Conservation (phyloP, 2,113 vertebrate species). For the Leuciscus idus region DNA sequence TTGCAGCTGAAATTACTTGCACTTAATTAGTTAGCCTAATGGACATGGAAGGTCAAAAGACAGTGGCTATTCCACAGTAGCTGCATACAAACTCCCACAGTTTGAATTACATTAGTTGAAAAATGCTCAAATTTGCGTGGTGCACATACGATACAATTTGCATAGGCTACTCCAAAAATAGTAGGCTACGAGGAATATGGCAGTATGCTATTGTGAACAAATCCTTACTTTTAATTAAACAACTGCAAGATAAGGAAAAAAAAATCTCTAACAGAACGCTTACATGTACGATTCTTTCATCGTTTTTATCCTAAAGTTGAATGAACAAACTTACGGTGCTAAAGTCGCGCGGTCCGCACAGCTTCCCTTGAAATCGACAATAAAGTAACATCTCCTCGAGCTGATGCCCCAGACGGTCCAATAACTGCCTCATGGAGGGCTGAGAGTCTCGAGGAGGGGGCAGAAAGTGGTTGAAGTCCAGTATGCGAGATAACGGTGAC, state of each 20-base stretch:
- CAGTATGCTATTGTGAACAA: neutral
- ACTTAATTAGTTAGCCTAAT: neutral
- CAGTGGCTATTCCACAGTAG: neutral
- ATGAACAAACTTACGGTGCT: conserved; percentile 77
- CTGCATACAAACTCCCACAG: neutral
- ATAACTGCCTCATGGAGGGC: conserved; percentile 75
- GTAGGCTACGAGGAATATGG: neutral
- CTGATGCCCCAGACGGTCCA: conserved; percentile 83
- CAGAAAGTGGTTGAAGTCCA: conserved; percentile 83
- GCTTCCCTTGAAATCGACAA: conserved; percentile 80
- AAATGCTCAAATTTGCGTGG: neutral
- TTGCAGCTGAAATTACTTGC: neutral
- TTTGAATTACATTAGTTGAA: neutral
- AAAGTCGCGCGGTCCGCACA: conserved; percentile 82
- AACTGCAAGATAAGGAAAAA: neutral
- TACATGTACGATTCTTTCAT: neutral
- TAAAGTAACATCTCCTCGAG: conserved; percentile 83
- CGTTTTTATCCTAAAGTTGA: neutral
- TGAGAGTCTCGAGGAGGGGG: conserved; percentile 79
- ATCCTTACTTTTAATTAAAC: neutral
- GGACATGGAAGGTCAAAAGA: neutral
- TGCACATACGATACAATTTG: neutral
- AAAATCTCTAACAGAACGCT: too few relatives aligned
- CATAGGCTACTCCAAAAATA: neutral
- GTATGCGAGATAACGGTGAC: conserved; percentile 76